Percentiles rank a stretch among this genome's conserved stretches.
phyloP scores from a whole-genome alignment of 2,113 vertebrate genomes.

The Neogale vison region DNA sequence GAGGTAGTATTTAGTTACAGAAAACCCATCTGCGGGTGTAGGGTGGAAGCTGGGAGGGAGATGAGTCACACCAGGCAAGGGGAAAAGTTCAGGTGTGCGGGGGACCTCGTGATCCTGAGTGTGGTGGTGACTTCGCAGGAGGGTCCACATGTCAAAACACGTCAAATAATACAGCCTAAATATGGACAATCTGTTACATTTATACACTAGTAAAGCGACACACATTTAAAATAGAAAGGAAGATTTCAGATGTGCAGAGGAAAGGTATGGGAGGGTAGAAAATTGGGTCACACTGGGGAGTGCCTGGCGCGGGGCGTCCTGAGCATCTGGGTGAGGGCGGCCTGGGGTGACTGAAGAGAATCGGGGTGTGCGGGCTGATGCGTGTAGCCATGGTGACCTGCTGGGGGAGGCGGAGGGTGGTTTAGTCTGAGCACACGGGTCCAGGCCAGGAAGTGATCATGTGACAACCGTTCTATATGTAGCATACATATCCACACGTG shows the following conservation, averaged over 20 bases:
- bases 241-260: background rate
- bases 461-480: background rate
- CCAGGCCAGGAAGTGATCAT: background rate
- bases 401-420: background rate
- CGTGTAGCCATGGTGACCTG: no score
- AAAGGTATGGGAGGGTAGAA: background rate
- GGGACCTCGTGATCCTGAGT: accelerated
- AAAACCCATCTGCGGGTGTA: background rate
- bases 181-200: accelerated
- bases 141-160: no score
- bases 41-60: background rate
- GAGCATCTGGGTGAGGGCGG: background rate
- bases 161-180: no score
- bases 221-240: background rate
- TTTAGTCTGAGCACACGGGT: no score
- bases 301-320: accelerated
- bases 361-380: background rate
- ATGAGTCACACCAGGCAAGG: accelerated
- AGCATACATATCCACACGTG: no score
- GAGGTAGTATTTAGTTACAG: background rate
- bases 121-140: accelerated
- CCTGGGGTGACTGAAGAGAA: background rate
- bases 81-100: no score
- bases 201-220: accelerated
- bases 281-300: background rate